Base-by-base conservation (phyloP, 2,797 vertebrate genomes). In the Denticeps clupeoides region DNA sequence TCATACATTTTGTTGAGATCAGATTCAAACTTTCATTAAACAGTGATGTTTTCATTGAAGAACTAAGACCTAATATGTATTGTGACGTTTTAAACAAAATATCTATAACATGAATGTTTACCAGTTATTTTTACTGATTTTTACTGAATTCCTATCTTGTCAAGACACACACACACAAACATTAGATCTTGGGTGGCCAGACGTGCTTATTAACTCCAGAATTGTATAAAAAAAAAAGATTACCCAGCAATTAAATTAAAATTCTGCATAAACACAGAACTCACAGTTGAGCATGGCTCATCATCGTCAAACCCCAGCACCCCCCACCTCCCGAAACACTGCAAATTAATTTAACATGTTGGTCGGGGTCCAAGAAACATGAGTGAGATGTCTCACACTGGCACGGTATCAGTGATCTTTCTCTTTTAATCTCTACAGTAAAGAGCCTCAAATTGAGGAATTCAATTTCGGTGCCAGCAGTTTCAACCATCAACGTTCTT, bases 371-470 rank as follows among this genome's bases (percentile, higher is more conserved):
- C 38, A 47, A 37, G 49, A 53, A 49, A 24, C 21, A 31, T 53
- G 37, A 60, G 38, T 49, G 40, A 40, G 47, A 61, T 58, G 46
- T 59, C 51, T 47, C 8, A 51, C 43, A 38, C 52, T 23, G 31
- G 41, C 35, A 49, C 54, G 52, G 41, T 38, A 47, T 41, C 49
- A 45, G 41, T 40, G 15, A 16, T 43, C 38, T 48, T 55, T 50
- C 28, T 47, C 45, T 56, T 65, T 48, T 52, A 58, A 65, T 62
- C 56, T 48, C 44, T 43, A 42, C 28, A 24, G 40, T 47, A 56
- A 56, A 56, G 35, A 55, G 51, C 47, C 44, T 60, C 41, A 47
- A 53, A 52, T 56, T 47, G 53, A 54, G 45, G 47, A 58, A 60
- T 58, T 64, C 47, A 55, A 58, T 64, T 52, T 62, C 40, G 42